phyloP scores from a whole-genome alignment of 2,113 vertebrate genomes.

The Herpailurus yagouaroundi region DNA sequence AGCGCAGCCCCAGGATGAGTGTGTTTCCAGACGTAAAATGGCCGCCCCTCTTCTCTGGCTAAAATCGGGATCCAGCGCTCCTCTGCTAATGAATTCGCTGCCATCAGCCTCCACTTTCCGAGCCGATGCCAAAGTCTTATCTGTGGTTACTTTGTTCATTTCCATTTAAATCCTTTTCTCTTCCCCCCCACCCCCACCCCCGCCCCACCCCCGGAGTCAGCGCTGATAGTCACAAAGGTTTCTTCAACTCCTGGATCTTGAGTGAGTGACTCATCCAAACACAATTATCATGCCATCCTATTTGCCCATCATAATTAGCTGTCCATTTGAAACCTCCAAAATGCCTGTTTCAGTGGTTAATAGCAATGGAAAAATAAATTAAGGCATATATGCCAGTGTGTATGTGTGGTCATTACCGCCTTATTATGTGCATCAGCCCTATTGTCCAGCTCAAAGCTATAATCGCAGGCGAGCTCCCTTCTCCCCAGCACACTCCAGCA shows the following conservation, averaged over 20 bases:
- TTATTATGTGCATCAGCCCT: slow-evolving; percentile 73
- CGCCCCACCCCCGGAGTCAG: not conserved
- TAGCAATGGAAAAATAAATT: slow-evolving; percentile 73
- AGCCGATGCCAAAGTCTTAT: slow-evolving; percentile 42
- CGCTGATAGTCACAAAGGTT: slow-evolving; percentile 62
- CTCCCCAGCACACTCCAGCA: slow-evolving; percentile 57
- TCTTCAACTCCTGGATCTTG: slow-evolving; percentile 48
- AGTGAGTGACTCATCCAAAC: slow-evolving; percentile 65
- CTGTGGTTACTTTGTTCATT: slow-evolving; percentile 63
- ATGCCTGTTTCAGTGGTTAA: slow-evolving; percentile 69
- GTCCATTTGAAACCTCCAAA: slow-evolving; percentile 69
- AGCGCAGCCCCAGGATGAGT: not conserved
- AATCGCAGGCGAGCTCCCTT: slow-evolving; percentile 61
- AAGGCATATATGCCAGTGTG: slow-evolving; percentile 65
- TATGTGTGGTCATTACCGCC: slow-evolving; percentile 69
- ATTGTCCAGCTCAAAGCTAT: slow-evolving; percentile 73
- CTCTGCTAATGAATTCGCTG: slow-evolving; percentile 4
- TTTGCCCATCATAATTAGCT: slow-evolving; percentile 77
- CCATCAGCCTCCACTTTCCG: slow-evolving; percentile 17
- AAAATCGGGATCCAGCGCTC: slow-evolving; percentile 8
- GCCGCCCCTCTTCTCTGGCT: not conserved
- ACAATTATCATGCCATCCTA: slow-evolving; percentile 72
- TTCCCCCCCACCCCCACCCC: no score
- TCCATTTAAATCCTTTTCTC: slow-evolving; percentile 54
- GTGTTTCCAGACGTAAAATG: slow-evolving; percentile 20